phyloP scores from a whole-genome alignment of 1,140 invertebrate species.

The Samia ricini region DNA sequence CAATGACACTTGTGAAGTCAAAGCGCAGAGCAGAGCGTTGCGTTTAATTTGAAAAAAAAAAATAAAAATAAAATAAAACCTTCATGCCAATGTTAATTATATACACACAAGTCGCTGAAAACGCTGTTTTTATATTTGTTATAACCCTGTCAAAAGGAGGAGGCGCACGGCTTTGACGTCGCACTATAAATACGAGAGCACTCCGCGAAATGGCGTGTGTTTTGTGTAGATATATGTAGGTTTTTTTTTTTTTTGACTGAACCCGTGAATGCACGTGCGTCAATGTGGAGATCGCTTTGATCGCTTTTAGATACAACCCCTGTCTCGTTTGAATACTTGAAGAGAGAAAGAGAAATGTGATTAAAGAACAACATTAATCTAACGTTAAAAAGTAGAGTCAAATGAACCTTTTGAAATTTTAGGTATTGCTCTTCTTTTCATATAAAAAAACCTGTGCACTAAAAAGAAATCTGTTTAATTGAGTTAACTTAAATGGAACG shows the following conservation, averaged over 20 bases:
- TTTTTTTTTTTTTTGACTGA: slow-evolving; percentile 46
- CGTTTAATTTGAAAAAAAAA: slow-evolving; percentile 37
- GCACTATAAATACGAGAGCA: slow-evolving; percentile 51
- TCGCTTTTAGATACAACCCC: slow-evolving; percentile 13
- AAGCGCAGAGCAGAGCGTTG: slow-evolving; percentile 48
- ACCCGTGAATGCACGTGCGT: slow-evolving; percentile 40
- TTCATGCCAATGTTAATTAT: slow-evolving; percentile 59
- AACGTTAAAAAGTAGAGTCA: no score
- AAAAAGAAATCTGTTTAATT: no score
- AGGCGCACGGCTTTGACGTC: slow-evolving; percentile 58
- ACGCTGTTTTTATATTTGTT: slow-evolving; percentile 40
- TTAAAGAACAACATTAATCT: no score
- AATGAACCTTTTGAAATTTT: no score
- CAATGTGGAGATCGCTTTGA: slow-evolving; percentile 29
- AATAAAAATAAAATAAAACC: no score
- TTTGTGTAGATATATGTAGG: slow-evolving; percentile 25
- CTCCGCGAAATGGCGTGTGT: slow-evolving; percentile 32
- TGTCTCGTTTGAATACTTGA: background rate
- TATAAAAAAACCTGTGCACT: no score
- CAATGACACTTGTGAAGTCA: slow-evolving; percentile 64
- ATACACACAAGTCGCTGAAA: slow-evolving; percentile 40
- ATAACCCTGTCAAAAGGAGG: slow-evolving; percentile 67
- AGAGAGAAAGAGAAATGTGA: background rate
- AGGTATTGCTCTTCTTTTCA: no score
- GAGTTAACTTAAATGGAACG: no score